phyloP scores from a whole-genome alignment of 1,140 invertebrate species.

The Parasteatoda tepidariorum region DNA sequence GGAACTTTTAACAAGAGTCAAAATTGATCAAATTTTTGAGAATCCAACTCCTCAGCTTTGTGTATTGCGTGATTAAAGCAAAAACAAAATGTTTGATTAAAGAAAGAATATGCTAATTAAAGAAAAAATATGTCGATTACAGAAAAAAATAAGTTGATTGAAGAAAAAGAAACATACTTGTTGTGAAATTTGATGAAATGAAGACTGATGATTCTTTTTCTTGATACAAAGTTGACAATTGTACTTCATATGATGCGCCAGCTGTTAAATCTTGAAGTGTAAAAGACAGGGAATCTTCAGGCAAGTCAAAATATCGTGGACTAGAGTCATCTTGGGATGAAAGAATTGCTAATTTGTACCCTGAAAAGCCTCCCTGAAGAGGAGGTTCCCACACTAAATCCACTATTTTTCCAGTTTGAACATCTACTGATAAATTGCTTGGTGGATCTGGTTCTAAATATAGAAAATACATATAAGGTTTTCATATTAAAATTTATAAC shows the following conservation, averaged over 20 bases:
- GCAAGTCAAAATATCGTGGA: conserved; percentile 75
- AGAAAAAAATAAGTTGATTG: too few species aligned
- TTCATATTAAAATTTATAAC: background rate
- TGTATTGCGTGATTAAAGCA: too few species aligned
- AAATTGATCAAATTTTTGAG: too few species aligned
- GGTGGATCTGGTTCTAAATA: conserved; percentile 85
- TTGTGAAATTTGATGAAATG: conserved; percentile 91
- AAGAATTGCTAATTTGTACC: conserved; percentile 82
- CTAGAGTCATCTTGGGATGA: conserved; percentile 72
- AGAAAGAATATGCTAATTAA: too few species aligned
- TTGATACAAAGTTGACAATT: conserved; percentile 86
- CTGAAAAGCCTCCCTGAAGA: conserved; percentile 80
- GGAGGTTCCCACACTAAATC: conserved; percentile 88
- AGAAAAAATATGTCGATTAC: too few species aligned
- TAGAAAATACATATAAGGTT: background rate
- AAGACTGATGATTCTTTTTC: conserved; percentile 89
- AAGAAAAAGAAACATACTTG: conserved; percentile 69
- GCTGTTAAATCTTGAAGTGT: conserved; percentile 83
- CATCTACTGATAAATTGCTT: conserved; percentile 83
- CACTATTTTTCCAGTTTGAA: conserved; percentile 83
- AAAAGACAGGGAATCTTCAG: conserved; percentile 74
- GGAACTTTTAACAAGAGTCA: too few species aligned
- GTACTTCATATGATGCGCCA: conserved; percentile 89
- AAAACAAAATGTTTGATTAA: too few species aligned
- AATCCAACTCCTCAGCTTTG: too few species aligned